Percentiles rank a stretch among this genome's conserved stretches.
phyloP scores from a whole-genome alignment of 2,797 vertebrate species.

The Rhinatrema bivittatum region DNA sequence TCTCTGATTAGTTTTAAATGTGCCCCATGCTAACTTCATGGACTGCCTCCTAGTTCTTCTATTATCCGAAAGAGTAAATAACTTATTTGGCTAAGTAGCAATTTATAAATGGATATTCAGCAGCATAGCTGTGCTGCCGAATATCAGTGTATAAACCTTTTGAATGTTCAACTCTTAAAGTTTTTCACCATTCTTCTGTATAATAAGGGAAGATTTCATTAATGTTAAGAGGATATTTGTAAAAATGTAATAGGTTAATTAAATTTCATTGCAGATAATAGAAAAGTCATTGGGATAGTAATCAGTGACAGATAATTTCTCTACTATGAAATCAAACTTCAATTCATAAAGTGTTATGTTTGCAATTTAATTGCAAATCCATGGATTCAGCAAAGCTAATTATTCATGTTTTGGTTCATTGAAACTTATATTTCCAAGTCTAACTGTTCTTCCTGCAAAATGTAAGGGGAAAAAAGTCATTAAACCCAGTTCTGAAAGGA shows the following conservation, averaged over 20 bases:
- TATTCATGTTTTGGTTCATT: neutral
- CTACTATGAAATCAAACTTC: neutral
- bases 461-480: neutral
- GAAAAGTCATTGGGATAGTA: neutral
- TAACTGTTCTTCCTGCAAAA: conserved; percentile 8
- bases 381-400: neutral
- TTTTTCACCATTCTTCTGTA: neutral
- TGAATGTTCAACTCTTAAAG: too few species aligned
- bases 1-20: too few species aligned
- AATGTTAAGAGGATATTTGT: too few species aligned
- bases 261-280: conserved; percentile 2
- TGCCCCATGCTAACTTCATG: too few species aligned
- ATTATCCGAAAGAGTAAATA: too few species aligned
- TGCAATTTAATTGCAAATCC: neutral
- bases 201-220: too few species aligned
- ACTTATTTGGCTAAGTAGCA: too few species aligned
- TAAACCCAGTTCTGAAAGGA: neutral
- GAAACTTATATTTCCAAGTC: neutral
- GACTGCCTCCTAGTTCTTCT: too few species aligned
- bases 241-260: too few species aligned
- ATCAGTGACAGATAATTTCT: neutral
- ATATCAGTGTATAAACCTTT: too few species aligned
- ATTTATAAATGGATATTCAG: too few species aligned
- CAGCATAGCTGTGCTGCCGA: too few species aligned
- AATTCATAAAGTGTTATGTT: neutral